Conservation (phyloP, 2,888 invertebrate species). For the Lumbricus terrestris region DNA sequence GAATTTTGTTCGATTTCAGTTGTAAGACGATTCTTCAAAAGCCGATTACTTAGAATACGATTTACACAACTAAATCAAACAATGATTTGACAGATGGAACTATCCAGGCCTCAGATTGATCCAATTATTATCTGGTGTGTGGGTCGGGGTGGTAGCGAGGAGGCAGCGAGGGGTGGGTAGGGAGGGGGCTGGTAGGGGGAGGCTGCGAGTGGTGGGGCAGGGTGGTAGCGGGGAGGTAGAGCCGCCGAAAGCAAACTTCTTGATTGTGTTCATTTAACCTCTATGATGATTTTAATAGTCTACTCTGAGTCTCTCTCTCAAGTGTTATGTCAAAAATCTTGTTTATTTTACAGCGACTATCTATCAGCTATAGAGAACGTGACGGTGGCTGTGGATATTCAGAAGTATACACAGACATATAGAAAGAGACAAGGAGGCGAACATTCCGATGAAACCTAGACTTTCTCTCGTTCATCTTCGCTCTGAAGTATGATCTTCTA, state of each 20-base stretch:
- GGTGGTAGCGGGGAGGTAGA: too few relatives aligned
- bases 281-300: background rate
- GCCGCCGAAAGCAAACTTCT: background rate
- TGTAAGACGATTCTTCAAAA: background rate
- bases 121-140: background rate
- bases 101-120: background rate
- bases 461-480: too few relatives aligned
- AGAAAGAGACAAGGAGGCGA: background rate
- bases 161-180: background rate
- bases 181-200: background rate
- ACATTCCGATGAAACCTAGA: background rate
- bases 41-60: background rate
- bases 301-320: background rate
- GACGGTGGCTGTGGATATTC: background rate
- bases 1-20: background rate
- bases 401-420: background rate
- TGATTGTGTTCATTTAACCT: background rate
- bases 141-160: background rate
- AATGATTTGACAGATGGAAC: background rate
- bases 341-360: background rate
- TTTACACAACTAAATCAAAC: background rate
- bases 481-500: background rate
- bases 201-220: too few relatives aligned
- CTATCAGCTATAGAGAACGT: background rate
- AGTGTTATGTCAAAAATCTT: background rate